Evolutionary conservation across 1,140 invertebrate species (phyloP).

Genomic region (Whitmania pigra): DNA sequence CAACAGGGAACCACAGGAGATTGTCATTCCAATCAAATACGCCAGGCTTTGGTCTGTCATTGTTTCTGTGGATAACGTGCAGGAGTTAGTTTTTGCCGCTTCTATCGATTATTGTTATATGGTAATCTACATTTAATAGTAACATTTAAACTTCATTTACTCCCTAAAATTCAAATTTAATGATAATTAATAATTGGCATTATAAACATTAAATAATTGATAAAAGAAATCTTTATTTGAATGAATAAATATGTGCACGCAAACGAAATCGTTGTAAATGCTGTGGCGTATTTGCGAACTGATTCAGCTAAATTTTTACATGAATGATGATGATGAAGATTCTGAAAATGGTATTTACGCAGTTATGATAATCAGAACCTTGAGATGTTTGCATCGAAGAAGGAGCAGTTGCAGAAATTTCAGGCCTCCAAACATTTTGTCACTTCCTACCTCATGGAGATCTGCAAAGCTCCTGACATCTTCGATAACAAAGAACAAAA

Average conservation of each 20-base stretch:
- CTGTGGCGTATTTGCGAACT: too few relatives aligned
- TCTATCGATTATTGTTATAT: too few relatives aligned
- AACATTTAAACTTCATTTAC: too few relatives aligned
- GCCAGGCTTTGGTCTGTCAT: conserved; percentile 97
- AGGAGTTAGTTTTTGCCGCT: conserved; percentile 59
- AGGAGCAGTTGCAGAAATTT: conserved; percentile 56
- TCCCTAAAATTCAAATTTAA: too few relatives aligned
- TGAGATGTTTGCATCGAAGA: conserved; percentile 40
- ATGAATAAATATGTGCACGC: too few relatives aligned
- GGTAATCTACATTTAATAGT: too few relatives aligned
- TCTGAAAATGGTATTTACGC: conserved; percentile 29
- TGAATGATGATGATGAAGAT: too few relatives aligned
- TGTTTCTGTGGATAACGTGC: conserved; percentile 74
- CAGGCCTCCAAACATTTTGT: conserved; percentile 82
- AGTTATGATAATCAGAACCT: conserved; percentile 68
- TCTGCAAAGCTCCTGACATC: conserved; percentile 76
- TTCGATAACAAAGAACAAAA: conserved; percentile 88
- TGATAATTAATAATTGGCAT: too few relatives aligned
- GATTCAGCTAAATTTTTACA: too few relatives aligned
- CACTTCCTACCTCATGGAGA: conserved; percentile 85
- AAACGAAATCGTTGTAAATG: too few relatives aligned
- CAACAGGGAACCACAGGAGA: conserved; percentile 92
- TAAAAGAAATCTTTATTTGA: too few relatives aligned
- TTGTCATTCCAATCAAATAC: conserved; percentile 93
- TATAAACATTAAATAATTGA: too few relatives aligned